phyloP scores from a whole-genome alignment of 2,113 vertebrate species.

The Abramis brama region DNA sequence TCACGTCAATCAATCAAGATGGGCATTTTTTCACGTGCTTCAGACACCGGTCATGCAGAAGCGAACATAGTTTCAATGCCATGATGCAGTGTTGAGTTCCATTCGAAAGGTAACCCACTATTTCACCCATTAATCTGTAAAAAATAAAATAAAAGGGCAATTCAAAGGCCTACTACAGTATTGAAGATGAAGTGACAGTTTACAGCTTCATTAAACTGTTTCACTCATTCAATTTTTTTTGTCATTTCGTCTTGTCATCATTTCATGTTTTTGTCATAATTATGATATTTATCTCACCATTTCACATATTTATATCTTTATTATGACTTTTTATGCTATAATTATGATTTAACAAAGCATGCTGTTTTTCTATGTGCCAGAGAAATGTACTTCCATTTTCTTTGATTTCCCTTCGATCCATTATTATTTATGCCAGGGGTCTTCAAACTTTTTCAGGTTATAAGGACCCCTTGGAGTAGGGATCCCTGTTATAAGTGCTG shows the following conservation, averaged over 20 bases:
- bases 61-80: no score
- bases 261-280: no score
- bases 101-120: no score
- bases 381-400: not conserved
- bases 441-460: not conserved
- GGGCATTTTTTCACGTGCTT: no score
- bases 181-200: not conserved
- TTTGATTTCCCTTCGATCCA: not conserved
- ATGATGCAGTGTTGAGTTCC: no score
- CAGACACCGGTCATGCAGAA: no score
- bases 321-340: not conserved
- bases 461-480: not conserved
- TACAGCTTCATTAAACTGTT: not conserved
- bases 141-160: no score
- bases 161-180: not conserved
- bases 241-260: no score
- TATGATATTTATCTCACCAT: no score
- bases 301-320: not conserved
- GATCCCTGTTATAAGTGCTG: not conserved
- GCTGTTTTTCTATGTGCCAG: not conserved
- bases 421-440: slow-evolving; percentile 19
- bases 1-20: no score
- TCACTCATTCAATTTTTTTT: no score
- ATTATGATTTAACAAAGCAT: not conserved
- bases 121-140: no score